Evolutionary conservation across 2,888 invertebrate species (phyloP).

Genomic region (Harpagoxenus sublaevis): DNA sequence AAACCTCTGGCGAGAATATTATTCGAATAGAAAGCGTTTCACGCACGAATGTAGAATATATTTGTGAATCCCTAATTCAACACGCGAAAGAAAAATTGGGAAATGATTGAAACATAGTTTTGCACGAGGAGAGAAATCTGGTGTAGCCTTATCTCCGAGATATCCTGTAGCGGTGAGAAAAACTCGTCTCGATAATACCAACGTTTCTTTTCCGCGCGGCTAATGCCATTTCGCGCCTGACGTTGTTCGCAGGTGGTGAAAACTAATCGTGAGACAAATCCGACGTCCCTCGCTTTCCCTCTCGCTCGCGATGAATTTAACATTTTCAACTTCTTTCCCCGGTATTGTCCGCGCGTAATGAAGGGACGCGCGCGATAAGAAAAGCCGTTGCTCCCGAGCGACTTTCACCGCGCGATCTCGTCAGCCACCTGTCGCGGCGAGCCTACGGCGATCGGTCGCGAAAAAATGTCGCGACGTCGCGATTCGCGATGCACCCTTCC

Average conservation of each 20-base stretch:
- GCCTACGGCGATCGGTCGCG: neutral
- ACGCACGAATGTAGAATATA: neutral
- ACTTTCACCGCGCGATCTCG: slow-evolving; percentile 44
- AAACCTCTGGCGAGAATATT: neutral
- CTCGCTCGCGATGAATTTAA: slow-evolving; percentile 28
- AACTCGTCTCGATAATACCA: slow-evolving; percentile 1
- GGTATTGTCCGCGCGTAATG: slow-evolving; percentile 46
- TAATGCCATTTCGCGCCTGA: neutral
- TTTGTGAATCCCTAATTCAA: neutral
- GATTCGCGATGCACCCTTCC: slow-evolving; percentile 56
- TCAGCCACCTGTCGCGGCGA: slow-evolving; percentile 38
- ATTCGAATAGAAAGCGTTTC: neutral
- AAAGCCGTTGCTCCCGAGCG: slow-evolving; percentile 3
- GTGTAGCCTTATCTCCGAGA: neutral
- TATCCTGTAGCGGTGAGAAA: neutral
- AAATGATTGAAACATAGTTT: neutral
- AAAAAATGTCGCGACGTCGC: slow-evolving; percentile 62
- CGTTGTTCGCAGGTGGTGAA: slow-evolving; percentile 37
- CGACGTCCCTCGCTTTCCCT: slow-evolving; percentile 29
- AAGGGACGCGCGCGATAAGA: slow-evolving; percentile 29
- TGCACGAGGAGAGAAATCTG: neutral
- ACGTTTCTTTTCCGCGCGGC: slow-evolving; percentile 15
- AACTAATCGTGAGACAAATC: slow-evolving; percentile 49
- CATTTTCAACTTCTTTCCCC: slow-evolving; percentile 15
- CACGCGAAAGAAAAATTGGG: neutral